phyloP scores from a whole-genome alignment of 2,888 invertebrate species.

The Agapostemon virescens region DNA sequence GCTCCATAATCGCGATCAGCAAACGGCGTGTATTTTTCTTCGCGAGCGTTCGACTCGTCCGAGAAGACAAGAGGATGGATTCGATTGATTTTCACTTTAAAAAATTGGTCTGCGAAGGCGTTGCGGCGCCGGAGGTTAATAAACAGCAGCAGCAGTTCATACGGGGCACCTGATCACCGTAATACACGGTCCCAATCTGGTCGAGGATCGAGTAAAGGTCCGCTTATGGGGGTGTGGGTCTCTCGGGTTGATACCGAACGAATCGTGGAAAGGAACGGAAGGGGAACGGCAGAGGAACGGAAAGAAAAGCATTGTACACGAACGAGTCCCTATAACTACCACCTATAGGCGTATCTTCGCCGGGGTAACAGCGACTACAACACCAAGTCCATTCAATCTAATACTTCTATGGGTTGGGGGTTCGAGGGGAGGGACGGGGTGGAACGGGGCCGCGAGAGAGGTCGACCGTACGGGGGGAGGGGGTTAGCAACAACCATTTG shows the following conservation, averaged over 20 bases:
- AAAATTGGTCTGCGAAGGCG: background rate
- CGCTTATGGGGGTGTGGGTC: slow-evolving; percentile 15
- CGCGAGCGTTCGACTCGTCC: no score
- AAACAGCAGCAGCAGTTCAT: background rate
- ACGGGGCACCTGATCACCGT: slow-evolving; percentile 3
- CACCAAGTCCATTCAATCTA: slow-evolving; percentile 79
- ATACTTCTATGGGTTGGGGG: slow-evolving; percentile 73
- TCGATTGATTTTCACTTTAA: background rate
- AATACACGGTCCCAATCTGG: slow-evolving; percentile 7
- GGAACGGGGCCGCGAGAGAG: background rate
- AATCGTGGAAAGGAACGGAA: slow-evolving; percentile 10
- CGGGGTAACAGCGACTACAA: slow-evolving; percentile 77
- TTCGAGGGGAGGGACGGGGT: slow-evolving; percentile 18
- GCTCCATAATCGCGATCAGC: no score
- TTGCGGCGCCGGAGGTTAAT: background rate
- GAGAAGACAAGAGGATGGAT: background rate
- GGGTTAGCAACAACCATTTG: slow-evolving; percentile 75
- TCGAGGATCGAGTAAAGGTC: slow-evolving; percentile 13
- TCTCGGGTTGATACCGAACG: slow-evolving; percentile 26
- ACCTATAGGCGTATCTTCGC: slow-evolving; percentile 74
- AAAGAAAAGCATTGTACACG: slow-evolving; percentile 57
- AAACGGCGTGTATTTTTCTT: background rate
- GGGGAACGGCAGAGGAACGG: slow-evolving; percentile 4
- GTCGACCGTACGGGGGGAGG: slow-evolving; percentile 1
- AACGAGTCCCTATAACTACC: slow-evolving; percentile 70